Conservation (phyloP, 2,888 invertebrate genomes). For the Eretmocerus hayati region DNA sequence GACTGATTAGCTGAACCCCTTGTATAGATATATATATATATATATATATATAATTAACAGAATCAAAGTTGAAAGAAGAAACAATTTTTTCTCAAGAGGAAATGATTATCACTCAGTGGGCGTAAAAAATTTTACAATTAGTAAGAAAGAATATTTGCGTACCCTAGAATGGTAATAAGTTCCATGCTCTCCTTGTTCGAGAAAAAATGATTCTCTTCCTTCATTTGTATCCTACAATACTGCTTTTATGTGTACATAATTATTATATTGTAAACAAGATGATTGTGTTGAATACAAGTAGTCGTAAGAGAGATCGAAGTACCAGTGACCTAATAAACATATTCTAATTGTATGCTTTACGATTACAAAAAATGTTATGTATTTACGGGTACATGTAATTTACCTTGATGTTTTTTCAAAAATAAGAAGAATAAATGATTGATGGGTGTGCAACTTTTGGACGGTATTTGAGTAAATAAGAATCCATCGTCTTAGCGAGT, state of each 20-base stretch:
- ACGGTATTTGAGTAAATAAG: too few relatives aligned
- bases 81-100: slow-evolving; percentile 8
- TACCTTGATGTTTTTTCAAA: slow-evolving; percentile 9
- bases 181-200: slow-evolving; percentile 29
- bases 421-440: too few relatives aligned
- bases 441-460: too few relatives aligned
- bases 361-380: slow-evolving; percentile 23
- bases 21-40: slow-evolving; percentile 42
- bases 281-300: slow-evolving; percentile 11
- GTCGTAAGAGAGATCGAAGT: slow-evolving; percentile 30
- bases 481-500: too few relatives aligned
- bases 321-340: slow-evolving; percentile 37
- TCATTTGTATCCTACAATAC: slow-evolving; percentile 27
- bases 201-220: slow-evolving; percentile 24
- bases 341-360: slow-evolving; percentile 35
- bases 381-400: slow-evolving; percentile 3
- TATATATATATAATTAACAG: slow-evolving; percentile 20
- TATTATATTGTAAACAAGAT: slow-evolving; percentile 11
- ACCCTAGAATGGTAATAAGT: slow-evolving; percentile 36
- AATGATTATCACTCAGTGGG: slow-evolving; percentile 9
- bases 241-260: slow-evolving; percentile 28
- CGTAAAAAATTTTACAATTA: neutral
- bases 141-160: neutral
- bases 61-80: slow-evolving; percentile 34
- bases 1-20: slow-evolving; percentile 47